phyloP scores from a whole-genome alignment of 2,888 invertebrate genomes.

The Strigamia maritima region DNA sequence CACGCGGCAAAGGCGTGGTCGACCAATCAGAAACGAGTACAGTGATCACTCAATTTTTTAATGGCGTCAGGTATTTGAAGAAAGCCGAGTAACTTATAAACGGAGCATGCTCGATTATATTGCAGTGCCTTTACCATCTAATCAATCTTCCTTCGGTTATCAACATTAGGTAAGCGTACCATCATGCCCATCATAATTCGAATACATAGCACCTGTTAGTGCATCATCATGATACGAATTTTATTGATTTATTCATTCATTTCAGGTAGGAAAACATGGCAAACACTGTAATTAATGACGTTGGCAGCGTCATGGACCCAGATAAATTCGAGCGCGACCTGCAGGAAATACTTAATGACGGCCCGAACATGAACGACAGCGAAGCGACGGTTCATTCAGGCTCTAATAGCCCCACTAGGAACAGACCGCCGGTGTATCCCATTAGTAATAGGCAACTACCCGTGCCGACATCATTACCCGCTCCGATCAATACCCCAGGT shows the following conservation, averaged over 20 bases:
- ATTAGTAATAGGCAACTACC: conserved; percentile 28
- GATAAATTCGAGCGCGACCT: conserved; percentile 41
- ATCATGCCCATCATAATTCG: neutral
- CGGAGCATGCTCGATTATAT: neutral
- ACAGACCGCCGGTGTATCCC: neutral
- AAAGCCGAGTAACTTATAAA: neutral
- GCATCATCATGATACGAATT: neutral
- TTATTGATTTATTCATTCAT: neutral
- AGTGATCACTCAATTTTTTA: neutral
- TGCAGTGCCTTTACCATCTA: neutral
- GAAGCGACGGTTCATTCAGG: conserved; percentile 40
- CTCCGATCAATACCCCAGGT: conserved; percentile 26
- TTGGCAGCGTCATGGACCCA: conserved; percentile 5
- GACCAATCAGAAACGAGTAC: neutral
- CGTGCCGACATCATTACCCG: conserved; percentile 36
- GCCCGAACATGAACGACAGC: conserved; percentile 40
- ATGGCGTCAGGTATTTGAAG: conserved; percentile 26
- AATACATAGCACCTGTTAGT: neutral
- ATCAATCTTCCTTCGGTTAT: neutral
- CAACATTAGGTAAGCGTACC: neutral
- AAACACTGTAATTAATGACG: conserved; percentile 40
- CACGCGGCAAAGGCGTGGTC: neutral
- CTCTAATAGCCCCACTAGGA: conserved; percentile 39
- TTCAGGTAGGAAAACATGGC: conserved; percentile 33
- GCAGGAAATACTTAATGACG: conserved; percentile 42